phyloP scores from a whole-genome alignment of 2,888 invertebrate species.

The Platycnemis pennipes region DNA sequence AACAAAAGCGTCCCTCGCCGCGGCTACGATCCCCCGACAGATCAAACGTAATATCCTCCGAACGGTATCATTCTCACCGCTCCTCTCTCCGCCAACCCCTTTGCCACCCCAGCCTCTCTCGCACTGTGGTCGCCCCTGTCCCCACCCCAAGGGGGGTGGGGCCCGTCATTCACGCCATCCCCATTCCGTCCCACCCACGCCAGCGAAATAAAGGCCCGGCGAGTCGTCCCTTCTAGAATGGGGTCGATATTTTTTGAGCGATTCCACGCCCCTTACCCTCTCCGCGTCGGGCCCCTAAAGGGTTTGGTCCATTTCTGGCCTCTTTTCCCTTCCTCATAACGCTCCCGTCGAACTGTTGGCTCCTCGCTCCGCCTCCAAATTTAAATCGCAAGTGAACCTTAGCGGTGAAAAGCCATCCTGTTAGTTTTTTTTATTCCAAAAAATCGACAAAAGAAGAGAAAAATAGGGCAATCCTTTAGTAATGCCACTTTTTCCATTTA shows the following conservation, averaged over 20 bases:
- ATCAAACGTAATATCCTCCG: constrained; percentile 21
- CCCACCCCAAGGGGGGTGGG: background rate
- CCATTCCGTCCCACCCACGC: background rate
- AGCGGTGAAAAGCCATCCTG: too few species aligned
- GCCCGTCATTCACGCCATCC: background rate
- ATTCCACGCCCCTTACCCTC: background rate
- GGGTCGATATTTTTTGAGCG: background rate
- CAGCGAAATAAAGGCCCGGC: too few species aligned
- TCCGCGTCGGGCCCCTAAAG: too few species aligned
- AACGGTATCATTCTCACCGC: background rate
- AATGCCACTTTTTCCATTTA: too few species aligned
- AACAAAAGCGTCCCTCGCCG: background rate
- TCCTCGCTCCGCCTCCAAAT: too few species aligned
- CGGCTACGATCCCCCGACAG: background rate
- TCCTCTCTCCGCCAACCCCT: background rate
- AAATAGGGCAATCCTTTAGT: too few species aligned
- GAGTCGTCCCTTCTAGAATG: background rate
- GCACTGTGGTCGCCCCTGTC: background rate
- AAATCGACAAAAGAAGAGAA: too few species aligned
- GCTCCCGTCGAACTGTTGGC: too few species aligned
- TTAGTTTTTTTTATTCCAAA: too few species aligned
- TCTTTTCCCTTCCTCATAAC: background rate
- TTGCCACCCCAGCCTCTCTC: background rate
- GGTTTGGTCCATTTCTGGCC: too few species aligned
- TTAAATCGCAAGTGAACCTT: too few species aligned